Evolutionary conservation across 2,888 invertebrate genomes (phyloP).

Genomic region (Drosophila ezoana): DNA sequence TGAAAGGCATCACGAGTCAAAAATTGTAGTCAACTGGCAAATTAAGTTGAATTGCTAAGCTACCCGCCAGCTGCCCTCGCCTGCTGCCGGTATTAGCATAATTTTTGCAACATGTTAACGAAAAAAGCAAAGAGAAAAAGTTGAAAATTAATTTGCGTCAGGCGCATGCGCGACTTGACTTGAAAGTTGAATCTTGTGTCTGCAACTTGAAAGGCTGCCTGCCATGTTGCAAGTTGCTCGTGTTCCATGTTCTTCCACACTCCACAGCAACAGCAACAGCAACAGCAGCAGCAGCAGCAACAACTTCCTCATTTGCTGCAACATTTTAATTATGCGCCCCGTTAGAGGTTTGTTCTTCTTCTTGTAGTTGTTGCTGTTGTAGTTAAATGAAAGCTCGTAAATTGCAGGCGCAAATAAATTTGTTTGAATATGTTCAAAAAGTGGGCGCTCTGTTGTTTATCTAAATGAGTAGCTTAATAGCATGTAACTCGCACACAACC

Average conservation of each 20-base stretch:
- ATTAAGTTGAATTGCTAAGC: constrained; percentile 50
- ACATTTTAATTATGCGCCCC: constrained; percentile 78
- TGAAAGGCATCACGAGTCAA: constrained; percentile 37
- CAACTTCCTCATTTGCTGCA: constrained; percentile 75
- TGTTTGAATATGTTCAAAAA: constrained; percentile 68
- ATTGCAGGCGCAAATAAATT: constrained; percentile 79
- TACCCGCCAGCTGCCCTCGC: constrained; percentile 6
- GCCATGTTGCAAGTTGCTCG: constrained; percentile 44
- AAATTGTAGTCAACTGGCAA: constrained; percentile 52
- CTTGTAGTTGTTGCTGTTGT: constrained; percentile 27
- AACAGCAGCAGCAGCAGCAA: constrained; percentile 30
- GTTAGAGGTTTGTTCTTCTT: constrained; percentile 63
- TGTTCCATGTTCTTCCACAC: constrained; percentile 47
- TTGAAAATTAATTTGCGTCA: constrained; percentile 72
- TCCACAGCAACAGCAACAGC: constrained; percentile 15
- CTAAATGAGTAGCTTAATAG: constrained; percentile 51
- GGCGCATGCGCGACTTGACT: constrained; percentile 76
- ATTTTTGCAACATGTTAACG: constrained; percentile 50
- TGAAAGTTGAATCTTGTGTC: constrained; percentile 50
- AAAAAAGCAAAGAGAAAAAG: constrained; percentile 28
- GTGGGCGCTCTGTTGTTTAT: constrained; percentile 28
- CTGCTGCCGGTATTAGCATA: constrained; percentile 56
- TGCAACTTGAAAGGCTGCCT: constrained; percentile 39
- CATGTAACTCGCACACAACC: constrained; percentile 31
- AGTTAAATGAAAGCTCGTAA: constrained; percentile 59